Evolutionary conservation across 2,797 vertebrate species (phyloP).

Genomic region (Thaleichthys pacificus): DNA sequence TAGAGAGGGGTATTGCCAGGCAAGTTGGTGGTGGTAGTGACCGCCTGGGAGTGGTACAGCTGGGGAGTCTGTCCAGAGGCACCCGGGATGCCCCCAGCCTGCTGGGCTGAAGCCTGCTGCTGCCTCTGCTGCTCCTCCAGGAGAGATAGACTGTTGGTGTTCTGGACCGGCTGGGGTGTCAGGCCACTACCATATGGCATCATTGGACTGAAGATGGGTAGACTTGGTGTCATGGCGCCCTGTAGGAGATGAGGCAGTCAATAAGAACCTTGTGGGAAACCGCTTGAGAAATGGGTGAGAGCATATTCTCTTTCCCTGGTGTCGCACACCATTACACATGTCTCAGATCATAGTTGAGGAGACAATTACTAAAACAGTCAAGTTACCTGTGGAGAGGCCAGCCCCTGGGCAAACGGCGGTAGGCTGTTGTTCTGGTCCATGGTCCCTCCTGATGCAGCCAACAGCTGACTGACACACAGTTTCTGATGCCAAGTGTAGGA

Average conservation of each 20-base stretch:
- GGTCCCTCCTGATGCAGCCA: conserved; percentile 44
- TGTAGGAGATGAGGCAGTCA: neutral
- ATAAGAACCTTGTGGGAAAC: neutral
- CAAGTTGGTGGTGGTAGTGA: conserved; percentile 89
- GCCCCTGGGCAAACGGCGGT: conserved; percentile 87
- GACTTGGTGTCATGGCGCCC: conserved; percentile 94
- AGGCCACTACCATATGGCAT: conserved; percentile 97
- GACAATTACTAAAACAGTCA: conserved; percentile 54
- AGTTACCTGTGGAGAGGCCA: conserved; percentile 93
- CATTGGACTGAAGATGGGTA: conserved; percentile 96
- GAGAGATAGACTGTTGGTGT: conserved; percentile 90
- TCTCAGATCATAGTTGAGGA: neutral
- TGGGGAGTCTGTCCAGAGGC: conserved; percentile 91
- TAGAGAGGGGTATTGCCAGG: conserved; percentile 93
- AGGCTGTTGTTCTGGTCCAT: conserved; percentile 99
- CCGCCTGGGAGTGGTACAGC: conserved; percentile 93
- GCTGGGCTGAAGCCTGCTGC: conserved; percentile 76
- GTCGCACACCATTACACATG: too few relatives aligned
- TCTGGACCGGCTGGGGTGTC: conserved; percentile 94
- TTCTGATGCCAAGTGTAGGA: neutral
- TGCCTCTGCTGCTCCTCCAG: conserved; percentile 94
- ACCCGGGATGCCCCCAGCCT: conserved; percentile 78
- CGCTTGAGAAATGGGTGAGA: neutral
- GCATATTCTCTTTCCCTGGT: neutral
- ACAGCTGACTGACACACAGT: conserved; percentile 25